A percentile compares a stretch with the other conserved stretches of the same genome.
phyloP scores from a whole-genome alignment of 2,797 vertebrate genomes.

The Schizopygopsis pylzovi region DNA sequence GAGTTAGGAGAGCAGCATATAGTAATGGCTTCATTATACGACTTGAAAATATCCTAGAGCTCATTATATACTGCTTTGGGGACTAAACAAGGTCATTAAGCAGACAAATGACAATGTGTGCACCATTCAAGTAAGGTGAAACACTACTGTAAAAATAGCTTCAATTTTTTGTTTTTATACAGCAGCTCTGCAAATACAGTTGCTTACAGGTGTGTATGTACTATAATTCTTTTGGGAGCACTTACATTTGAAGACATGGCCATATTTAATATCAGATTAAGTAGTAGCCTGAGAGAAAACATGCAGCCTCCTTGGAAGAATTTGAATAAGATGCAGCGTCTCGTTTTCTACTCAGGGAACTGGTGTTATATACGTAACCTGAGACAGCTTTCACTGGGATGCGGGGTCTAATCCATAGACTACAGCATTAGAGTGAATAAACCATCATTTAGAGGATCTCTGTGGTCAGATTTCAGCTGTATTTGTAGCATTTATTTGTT shows the following conservation, averaged over 20 bases:
- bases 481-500: neutral
- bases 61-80: constrained; percentile 56
- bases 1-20: constrained; percentile 43
- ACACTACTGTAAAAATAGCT: constrained; percentile 22
- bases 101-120: constrained; percentile 50
- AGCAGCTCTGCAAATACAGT: constrained; percentile 9
- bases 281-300: neutral
- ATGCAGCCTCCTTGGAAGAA: neutral
- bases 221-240: neutral
- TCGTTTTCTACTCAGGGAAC: neutral
- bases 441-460: neutral
- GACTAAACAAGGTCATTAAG: constrained; percentile 54
- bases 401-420: neutral
- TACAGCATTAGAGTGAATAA: neutral
- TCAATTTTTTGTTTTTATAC: neutral
- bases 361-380: neutral
- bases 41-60: constrained; percentile 54
- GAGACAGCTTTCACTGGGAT: neutral
- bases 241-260: constrained; percentile 17
- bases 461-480: constrained; percentile 3
- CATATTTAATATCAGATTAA: neutral
- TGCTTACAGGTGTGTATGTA: neutral
- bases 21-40: constrained; percentile 60
- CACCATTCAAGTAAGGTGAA: constrained; percentile 47
- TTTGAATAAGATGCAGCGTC: neutral